These are phyloP conservation scores for Antitype chi DNA, from an alignment of 2,888 invertebrate species.

Conservation along the genomic window DNA sequence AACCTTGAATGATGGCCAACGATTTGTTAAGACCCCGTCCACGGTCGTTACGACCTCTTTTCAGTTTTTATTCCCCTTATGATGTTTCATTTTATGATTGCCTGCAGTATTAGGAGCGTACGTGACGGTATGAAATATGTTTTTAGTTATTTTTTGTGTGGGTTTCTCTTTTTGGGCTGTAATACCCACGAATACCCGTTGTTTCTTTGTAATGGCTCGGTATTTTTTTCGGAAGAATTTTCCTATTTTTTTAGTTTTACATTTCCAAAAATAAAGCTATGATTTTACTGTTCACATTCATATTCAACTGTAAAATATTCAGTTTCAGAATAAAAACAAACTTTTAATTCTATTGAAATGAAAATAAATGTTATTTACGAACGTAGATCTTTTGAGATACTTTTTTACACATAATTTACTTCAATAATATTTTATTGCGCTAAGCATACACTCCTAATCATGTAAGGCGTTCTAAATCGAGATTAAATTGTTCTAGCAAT, in stretches of 20 bases:
- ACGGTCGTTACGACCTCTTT: conserved; percentile 86
- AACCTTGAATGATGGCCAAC: conserved; percentile 88
- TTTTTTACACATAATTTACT: neutral
- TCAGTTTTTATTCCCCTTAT: conserved; percentile 88
- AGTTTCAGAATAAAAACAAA: neutral
- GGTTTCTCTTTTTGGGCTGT: conserved; percentile 40
- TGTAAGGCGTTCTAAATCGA: conserved; percentile 36
- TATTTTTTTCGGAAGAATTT: neutral
- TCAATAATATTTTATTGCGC: conserved; percentile 1
- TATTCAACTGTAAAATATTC: neutral
- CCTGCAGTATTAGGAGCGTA: conserved; percentile 81
- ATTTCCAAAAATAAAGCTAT: neutral
- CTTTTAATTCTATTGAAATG: too few relatives aligned
- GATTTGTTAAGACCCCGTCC: conserved; percentile 88
- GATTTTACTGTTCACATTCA: neutral
- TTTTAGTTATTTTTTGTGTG: conserved; percentile 62
- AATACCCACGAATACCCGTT: conserved; percentile 20
- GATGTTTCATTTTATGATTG: conserved; percentile 90
- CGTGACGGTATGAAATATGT: conserved; percentile 80
- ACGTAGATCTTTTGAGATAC: too few relatives aligned
- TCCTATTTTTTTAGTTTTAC: neutral
- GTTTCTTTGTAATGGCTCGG: conserved; percentile 21
- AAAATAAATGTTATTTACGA: too few relatives aligned
- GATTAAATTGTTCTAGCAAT: conserved; percentile 50
- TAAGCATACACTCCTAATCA: conserved; percentile 35